These are phyloP conservation scores for Melanchra persicariae DNA, from an alignment of 2,888 invertebrate species.

Conservation along the genomic window DNA sequence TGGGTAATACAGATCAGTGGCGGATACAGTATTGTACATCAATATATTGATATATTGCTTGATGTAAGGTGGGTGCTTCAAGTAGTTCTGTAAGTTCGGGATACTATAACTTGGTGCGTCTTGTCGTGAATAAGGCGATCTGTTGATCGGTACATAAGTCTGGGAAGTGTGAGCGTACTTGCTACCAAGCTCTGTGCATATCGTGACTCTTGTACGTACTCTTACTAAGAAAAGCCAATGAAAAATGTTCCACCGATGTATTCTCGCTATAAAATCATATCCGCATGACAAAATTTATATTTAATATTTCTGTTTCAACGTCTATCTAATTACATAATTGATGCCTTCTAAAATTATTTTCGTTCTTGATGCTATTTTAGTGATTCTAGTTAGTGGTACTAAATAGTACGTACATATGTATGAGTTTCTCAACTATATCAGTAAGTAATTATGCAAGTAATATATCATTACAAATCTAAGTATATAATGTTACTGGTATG, in stretches of 20 bases:
- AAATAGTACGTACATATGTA: conserved; percentile 47
- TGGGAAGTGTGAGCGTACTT: conserved; percentile 90
- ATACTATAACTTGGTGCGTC: conserved; percentile 82
- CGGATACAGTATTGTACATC: conserved; percentile 64
- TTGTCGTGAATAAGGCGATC: conserved; percentile 84
- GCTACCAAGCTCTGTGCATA: conserved; percentile 89
- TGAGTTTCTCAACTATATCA: conserved; percentile 58
- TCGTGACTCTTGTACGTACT: conserved; percentile 84
- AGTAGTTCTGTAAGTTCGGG: conserved; percentile 77
- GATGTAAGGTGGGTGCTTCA: conserved; percentile 88
- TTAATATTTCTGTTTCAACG: conserved; percentile 33
- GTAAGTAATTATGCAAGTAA: conserved; percentile 57
- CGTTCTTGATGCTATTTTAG: conserved; percentile 43
- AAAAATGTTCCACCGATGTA: conserved; percentile 73
- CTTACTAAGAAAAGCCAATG: conserved; percentile 86
- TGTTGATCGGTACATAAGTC: conserved; percentile 84
- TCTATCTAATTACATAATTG: conserved; percentile 54
- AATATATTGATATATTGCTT: conserved; percentile 68
- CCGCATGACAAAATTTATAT: conserved; percentile 48
- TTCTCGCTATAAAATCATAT: conserved; percentile 54
- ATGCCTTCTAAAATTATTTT: conserved; percentile 49
- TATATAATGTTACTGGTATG: conserved; percentile 60
- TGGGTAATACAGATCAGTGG: conserved; percentile 64
- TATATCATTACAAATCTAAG: conserved; percentile 55
- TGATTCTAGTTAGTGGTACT: conserved; percentile 54